Evolutionary conservation across 2,888 invertebrate genomes (phyloP).

Genomic region (Spodoptera exigua): DNA sequence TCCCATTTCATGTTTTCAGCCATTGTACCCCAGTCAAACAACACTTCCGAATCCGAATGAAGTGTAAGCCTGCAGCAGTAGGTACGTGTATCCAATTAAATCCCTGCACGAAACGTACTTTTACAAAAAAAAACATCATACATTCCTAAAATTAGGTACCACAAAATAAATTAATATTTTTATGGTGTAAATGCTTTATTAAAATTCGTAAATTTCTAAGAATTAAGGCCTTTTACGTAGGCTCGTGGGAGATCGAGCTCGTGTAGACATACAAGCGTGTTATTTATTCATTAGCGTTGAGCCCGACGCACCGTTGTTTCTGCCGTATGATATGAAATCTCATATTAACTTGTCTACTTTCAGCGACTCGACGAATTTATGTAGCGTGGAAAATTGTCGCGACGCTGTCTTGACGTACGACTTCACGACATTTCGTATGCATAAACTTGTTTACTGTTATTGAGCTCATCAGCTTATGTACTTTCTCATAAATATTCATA

Average conservation of each 20-base stretch:
- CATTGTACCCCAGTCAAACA: conserved; percentile 6
- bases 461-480: conserved; percentile 42
- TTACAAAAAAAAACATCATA: conserved; percentile 7
- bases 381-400: conserved; percentile 76
- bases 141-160: conserved; percentile 36
- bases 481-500: conserved; percentile 49
- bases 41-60: background rate
- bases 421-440: conserved; percentile 68
- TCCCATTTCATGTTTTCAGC: conserved; percentile 12
- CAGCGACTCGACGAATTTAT: conserved; percentile 74
- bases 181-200: conserved; percentile 33
- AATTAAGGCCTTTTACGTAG: conserved; percentile 54
- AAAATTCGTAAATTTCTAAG: conserved; percentile 41
- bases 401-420: conserved; percentile 68
- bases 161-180: conserved; percentile 30
- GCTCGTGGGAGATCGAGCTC: conserved; percentile 58
- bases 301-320: conserved; percentile 64
- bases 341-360: conserved; percentile 81
- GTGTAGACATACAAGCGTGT: conserved; percentile 65
- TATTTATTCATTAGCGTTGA: conserved; percentile 74
- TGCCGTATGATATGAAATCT: conserved; percentile 74
- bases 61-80: conserved; percentile 7
- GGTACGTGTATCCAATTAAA: conserved; percentile 28
- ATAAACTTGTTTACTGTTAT: conserved; percentile 62
- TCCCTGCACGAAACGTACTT: too few relatives aligned